Conservation (phyloP, 2,888 invertebrate species). For the Flexamia atlantica region DNA sequence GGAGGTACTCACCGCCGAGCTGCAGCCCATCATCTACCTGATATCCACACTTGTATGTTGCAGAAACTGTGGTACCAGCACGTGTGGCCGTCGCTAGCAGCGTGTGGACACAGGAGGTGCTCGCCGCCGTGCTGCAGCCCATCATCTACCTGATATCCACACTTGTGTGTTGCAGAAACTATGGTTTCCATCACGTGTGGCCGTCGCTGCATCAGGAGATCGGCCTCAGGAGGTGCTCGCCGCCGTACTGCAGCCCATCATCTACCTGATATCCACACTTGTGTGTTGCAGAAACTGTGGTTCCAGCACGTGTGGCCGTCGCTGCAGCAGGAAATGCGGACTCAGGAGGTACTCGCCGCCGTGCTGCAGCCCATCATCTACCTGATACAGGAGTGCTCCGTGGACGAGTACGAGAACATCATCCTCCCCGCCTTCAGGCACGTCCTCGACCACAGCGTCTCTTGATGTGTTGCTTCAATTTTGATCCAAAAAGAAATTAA, state of each 20-base stretch:
- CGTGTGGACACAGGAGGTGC: constrained; percentile 90
- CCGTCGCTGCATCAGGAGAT: constrained; percentile 92
- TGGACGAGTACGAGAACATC: constrained; percentile 88
- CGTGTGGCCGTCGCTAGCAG: constrained; percentile 92
- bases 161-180: constrained; percentile 85
- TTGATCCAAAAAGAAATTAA: too few species aligned
- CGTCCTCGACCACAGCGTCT: too few species aligned
- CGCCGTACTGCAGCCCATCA: constrained; percentile 89
- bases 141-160: constrained; percentile 86
- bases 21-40: constrained; percentile 90
- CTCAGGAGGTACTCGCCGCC: constrained; percentile 91
- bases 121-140: constrained; percentile 91
- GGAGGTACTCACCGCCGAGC: constrained; percentile 91
- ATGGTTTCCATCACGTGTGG: constrained; percentile 96
- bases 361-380: constrained; percentile 91
- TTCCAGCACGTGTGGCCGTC: constrained; percentile 97
- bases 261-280: constrained; percentile 81
- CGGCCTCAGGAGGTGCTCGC: constrained; percentile 90
- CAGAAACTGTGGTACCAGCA: constrained; percentile 98
- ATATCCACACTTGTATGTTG: constrained; percentile 76
- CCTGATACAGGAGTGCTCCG: constrained; percentile 87
- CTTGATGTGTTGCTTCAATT: too few species aligned
- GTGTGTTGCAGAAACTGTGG: constrained; percentile 89
- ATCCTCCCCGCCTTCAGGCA: constrained; percentile 92
- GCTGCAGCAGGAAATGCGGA: constrained; percentile 89